Conservation (phyloP, 2,888 invertebrate genomes). For the Spodoptera littoralis region DNA sequence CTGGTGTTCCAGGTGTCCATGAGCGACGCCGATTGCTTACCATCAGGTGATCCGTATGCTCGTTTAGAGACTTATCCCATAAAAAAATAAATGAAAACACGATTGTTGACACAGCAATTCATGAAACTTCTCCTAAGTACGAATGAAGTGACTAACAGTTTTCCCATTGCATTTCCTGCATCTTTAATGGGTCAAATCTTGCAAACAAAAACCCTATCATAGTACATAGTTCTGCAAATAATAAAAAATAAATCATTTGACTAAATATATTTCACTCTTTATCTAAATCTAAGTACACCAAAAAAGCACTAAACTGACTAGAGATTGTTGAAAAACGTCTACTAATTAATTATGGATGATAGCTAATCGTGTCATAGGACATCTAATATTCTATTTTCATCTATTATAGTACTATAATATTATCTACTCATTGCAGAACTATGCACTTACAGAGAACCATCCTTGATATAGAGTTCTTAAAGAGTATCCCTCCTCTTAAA, state of each 20-base stretch:
- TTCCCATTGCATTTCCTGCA: no score
- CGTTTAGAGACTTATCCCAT: no score
- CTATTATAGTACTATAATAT: constrained; percentile 1
- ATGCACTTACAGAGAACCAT: constrained; percentile 82
- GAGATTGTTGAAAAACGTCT: background rate
- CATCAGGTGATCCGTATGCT: no score
- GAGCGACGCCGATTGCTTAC: no score
- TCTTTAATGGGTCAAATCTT: no score
- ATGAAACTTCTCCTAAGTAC: no score
- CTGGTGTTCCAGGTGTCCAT: no score
- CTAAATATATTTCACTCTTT: background rate
- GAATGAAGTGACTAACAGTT: no score
- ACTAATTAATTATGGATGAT: background rate
- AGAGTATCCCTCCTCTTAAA: constrained; percentile 78
- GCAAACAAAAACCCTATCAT: background rate
- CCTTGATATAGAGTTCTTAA: constrained; percentile 21
- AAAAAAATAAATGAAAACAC: no score
- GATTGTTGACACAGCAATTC: no score
- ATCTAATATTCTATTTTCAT: background rate
- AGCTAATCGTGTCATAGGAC: constrained; percentile 10
- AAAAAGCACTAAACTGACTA: constrained; percentile 1
- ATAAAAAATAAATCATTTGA: background rate
- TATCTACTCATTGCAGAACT: constrained; percentile 79
- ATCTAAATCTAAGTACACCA: constrained; percentile 9
- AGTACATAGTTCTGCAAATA: constrained; percentile 42